Evolutionary conservation across 2,113 vertebrate species (phyloP), one percentile per base, ranked within the genome.

Genomic region (Brachypteracias leptosomus): DNA sequence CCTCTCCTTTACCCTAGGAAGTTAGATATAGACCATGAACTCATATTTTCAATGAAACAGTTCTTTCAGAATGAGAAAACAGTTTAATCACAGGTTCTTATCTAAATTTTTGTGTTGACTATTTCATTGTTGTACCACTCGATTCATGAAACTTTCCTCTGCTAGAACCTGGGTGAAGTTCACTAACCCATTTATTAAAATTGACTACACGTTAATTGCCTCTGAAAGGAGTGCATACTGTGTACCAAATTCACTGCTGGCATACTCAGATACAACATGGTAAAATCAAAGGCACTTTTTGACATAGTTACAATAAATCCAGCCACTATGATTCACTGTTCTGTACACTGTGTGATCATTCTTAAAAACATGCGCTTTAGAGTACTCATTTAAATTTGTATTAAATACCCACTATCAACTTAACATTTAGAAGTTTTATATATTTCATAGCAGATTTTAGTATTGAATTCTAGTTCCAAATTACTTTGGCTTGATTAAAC

Each of bases 391-490:
- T 87, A 72, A 62, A 62, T 82, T 70, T 80, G 13, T 0, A 3
- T 62, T 89, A 66, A 83, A 63, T 83, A 71, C 10, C 49, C 5
- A 1, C 29, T 81, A 68, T 82, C 42, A 59, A n/a, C 29, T 80
- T 16, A 83, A 82, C 77, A 83, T 77, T 94, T 95, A 67, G 59
- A 91, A 95, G 44, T 54, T 57, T 61, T 76, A 59, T 78, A 49
- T 66, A 29, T 13, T 54, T 67, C 62, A 21, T 61, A 82, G 52
- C 18, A 67, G 49, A 77, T 77, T 88, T 80, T 19, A 83, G 36
- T 85, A 92, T 61, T 96, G 87, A 95, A 88, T 95, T 92, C 68
- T 83, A 62, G 17, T 85, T 93, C 61, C 49, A 83, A 87, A 77
- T 72, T 80, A 66, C 70, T 94, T 88, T 65, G 68, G 40, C 46